Base-by-base conservation (phyloP, 2,888 invertebrate genomes). In the Caenorhabditis afra region DNA sequence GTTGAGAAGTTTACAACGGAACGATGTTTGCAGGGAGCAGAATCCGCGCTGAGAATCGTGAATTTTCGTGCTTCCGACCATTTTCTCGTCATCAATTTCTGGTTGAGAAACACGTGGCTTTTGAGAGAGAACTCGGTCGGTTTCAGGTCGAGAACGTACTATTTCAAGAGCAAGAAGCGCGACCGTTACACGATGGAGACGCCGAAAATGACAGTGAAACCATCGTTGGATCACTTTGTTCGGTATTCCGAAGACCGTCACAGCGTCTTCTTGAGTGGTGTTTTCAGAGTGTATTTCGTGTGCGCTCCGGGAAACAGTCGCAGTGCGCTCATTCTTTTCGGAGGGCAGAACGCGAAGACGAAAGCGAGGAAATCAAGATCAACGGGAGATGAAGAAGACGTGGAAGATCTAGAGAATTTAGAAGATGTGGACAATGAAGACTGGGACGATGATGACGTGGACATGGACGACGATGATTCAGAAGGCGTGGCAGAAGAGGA, bases 221-320 rank as follows among this genome's bases (percentile, higher is more conserved):
- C 68, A 3, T 22, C 23, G 16, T 45, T 59, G 1, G 37, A 50
- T 8, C 59, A 68, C 20, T 68, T 68, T 37, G 20, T 68, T 45
- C 68, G 68, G 67, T 68, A 22, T 29, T 29, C 29, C 4, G 29
- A 29, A 29, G 29, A 5, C n/a, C n/a, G n/a, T n/a, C n/a, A n/a
- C n/a, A n/a, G n/a, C 29, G 7, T 29, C 29, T 29, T 29, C 29
- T 29, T 3, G 7, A 29, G n/a, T n/a, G n/a, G n/a, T n/a, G n/a
- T 29, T 68, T 70, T 18, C 70, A 71, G 70, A n/a, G 50, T 71
- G 18, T 71, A 71, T 20, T 71, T 71, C 53, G 55, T 71, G 4
- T 71, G 71, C 57, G 71, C 64, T 22, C 71, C 71, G 16, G 71
- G 57, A 22, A 71, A 62, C 57, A 29, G 45, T 18, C 45, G 62